Conservation (phyloP, 1,140 invertebrate genomes). For the Hormaphis cornu region DNA sequence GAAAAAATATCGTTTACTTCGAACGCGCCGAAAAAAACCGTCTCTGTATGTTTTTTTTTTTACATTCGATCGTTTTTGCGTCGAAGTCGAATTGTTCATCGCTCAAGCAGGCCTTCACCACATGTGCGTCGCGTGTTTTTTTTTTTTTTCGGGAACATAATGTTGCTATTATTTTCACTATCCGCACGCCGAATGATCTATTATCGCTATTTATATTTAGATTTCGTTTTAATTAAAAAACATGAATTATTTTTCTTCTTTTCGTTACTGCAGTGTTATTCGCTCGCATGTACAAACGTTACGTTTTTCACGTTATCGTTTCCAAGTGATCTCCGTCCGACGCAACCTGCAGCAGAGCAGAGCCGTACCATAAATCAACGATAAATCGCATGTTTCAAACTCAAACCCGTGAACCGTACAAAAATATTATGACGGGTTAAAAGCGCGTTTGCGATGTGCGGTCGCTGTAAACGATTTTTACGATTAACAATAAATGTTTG, state of each 20-base stretch:
- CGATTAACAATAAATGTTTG: too few relatives aligned
- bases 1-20: too few relatives aligned
- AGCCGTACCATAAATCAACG: too few relatives aligned
- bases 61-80: slow-evolving; percentile 1
- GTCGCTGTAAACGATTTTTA: too few relatives aligned
- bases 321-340: too few relatives aligned
- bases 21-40: background rate
- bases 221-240: slow-evolving; percentile 6
- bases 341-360: too few relatives aligned
- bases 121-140: slow-evolving; percentile 17
- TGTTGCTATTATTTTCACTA: slow-evolving; percentile 13
- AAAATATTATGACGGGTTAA: too few relatives aligned
- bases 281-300: too few relatives aligned
- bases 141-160: slow-evolving; percentile 3
- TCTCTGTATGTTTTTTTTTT: background rate
- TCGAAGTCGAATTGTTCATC: slow-evolving; percentile 4
- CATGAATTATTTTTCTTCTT: slow-evolving; percentile 4
- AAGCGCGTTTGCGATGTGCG: too few relatives aligned
- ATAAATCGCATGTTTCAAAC: too few relatives aligned
- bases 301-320: too few relatives aligned
- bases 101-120: background rate
- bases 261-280: background rate
- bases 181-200: slow-evolving; percentile 1
- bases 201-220: background rate
- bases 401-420: too few relatives aligned